These are phyloP conservation scores for Hypomesus transpacificus DNA, from an alignment of 2,113 vertebrate species.

Conservation along the genomic window DNA sequence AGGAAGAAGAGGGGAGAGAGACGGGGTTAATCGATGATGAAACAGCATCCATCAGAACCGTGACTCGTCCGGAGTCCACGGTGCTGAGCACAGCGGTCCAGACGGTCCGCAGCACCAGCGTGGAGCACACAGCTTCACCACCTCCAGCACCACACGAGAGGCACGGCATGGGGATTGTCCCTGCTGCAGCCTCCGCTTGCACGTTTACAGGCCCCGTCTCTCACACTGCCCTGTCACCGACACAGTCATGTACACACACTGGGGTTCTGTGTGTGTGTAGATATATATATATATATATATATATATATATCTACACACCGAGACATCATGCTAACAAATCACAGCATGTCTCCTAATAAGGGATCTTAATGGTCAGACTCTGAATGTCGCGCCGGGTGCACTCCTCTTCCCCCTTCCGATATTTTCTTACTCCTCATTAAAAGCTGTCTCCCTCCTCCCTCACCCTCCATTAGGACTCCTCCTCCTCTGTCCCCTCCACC, in stretches of 20 bases:
- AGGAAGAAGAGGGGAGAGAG: neutral
- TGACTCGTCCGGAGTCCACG: no score
- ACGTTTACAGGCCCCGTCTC: neutral
- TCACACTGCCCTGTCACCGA: no score
- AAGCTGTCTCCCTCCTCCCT: slow-evolving; percentile 26
- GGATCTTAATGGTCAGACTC: slow-evolving; percentile 45
- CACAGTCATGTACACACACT: no score
- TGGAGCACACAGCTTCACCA: no score
- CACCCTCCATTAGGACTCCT: slow-evolving; percentile 50
- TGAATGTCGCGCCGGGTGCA: slow-evolving; percentile 17
- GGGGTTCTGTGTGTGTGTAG: no score
- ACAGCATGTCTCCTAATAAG: slow-evolving; percentile 37
- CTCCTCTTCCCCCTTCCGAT: neutral
- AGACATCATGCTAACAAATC: slow-evolving; percentile 45
- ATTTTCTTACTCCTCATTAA: slow-evolving; percentile 53
- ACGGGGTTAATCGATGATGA: neutral
- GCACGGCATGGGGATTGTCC: no score
- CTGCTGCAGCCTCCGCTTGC: neutral
- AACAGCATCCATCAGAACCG: neutral
- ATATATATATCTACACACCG: neutral
- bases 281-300: no score
- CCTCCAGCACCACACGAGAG: no score
- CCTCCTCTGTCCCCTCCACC: slow-evolving; percentile 35
- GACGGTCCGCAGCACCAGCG: no score
- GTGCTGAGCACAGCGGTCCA: no score